phyloP scores from a whole-genome alignment of 2,113 vertebrate genomes.

The Helogale parvula region DNA sequence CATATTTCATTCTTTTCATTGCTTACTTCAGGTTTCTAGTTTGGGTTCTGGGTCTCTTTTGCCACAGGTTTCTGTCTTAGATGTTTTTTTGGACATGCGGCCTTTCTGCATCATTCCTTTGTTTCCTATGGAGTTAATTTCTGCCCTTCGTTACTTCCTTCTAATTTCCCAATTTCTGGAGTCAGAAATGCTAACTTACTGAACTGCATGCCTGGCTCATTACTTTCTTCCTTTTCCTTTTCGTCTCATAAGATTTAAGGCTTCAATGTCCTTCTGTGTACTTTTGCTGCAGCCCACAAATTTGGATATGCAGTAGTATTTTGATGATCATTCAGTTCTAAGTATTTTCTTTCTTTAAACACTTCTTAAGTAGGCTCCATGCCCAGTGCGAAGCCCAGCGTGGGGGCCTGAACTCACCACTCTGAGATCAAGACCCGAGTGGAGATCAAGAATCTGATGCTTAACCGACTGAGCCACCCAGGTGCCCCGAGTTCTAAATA shows the following conservation, averaged over 20 bases:
- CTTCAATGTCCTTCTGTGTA: neutral
- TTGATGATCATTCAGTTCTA: neutral
- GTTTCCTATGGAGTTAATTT: neutral
- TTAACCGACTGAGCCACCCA: no score
- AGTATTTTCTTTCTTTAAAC: neutral
- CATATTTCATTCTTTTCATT: neutral
- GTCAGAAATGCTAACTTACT: neutral
- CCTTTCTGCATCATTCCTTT: neutral
- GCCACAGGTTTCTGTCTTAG: neutral
- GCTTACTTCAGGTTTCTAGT: neutral
- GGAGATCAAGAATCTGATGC: no score
- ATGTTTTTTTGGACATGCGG: neutral
- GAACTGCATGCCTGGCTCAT: neutral
- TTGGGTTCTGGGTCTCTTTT: neutral
- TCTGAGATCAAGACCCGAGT: no score
- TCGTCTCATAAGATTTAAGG: neutral
- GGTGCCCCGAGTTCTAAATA: no score
- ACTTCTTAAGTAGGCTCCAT: no score
- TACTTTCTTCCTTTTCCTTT: neutral
- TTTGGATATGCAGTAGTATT: neutral
- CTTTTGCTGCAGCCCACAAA: neutral
- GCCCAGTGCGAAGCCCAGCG: no score
- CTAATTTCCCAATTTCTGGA: neutral
- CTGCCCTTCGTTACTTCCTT: neutral
- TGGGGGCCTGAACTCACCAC: no score